A percentile compares a stretch with the other conserved stretches of the same genome.
Conservation (phyloP, 2,797 vertebrate species). For the Acipenser oxyrinchus region DNA sequence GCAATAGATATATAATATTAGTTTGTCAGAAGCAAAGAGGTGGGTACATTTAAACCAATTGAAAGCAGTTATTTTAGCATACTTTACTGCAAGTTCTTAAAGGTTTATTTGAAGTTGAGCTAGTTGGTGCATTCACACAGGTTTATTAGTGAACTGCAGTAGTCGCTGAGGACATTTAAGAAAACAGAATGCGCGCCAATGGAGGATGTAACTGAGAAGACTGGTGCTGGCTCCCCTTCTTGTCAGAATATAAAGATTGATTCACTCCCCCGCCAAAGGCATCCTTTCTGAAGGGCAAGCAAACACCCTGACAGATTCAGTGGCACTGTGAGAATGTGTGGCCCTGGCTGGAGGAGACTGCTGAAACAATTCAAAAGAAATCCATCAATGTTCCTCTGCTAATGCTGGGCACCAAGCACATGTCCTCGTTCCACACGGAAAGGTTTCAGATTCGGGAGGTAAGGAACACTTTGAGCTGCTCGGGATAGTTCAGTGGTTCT, state of each 20-base stretch:
- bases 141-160: neutral
- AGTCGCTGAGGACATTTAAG: neutral
- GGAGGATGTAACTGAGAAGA: neutral
- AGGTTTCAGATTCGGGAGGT: neutral
- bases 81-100: too few relatives aligned
- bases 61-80: too few relatives aligned
- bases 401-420: slow-evolving; percentile 1
- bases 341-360: slow-evolving; percentile 12
- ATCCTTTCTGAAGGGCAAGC: slow-evolving; percentile 8
- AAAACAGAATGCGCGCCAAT: neutral
- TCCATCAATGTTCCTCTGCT: slow-evolving; percentile 45
- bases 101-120: too few relatives aligned
- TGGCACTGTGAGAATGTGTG: neutral
- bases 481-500: too few relatives aligned
- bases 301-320: slow-evolving; percentile 17
- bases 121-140: neutral
- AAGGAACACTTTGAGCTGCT: neutral
- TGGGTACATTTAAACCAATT: too few relatives aligned
- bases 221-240: neutral
- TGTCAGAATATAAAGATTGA: slow-evolving; percentile 1
- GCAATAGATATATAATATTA: too few relatives aligned
- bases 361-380: slow-evolving; percentile 60
- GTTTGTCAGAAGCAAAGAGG: too few relatives aligned
- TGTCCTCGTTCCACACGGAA: neutral
- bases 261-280: slow-evolving; percentile 2